Evolutionary conservation across 2,797 vertebrate species (phyloP), one percentile per base, ranked within the genome.

Genomic region (Enteromius mattozi): DNA sequence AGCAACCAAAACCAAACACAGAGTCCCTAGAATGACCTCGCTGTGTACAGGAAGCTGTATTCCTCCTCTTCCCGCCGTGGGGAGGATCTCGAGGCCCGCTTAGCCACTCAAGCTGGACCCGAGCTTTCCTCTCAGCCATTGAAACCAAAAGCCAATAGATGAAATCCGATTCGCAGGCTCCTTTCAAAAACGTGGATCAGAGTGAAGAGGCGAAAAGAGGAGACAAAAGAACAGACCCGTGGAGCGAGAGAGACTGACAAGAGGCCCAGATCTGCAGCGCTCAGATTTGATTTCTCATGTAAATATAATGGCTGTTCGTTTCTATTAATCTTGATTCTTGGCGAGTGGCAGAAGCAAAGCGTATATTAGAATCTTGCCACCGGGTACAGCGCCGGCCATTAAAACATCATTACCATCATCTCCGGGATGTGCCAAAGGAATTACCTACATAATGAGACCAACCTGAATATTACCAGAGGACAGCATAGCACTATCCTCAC

Each of bases 361-460:
- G 13, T 87, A 91, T 91, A 92, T 95, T 92, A 92, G 91, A 92
- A 93, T 95, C 89, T 94, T 91, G 92, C 94, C 93, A 92, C 92
- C 90, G 94, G 95, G 93, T 92, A 93, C 92, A 90, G 90, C 91
- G 87, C 84, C 90, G 91, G 92, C 93, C 93, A 95, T 95, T 95
- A 95, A 95, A 94, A 92, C 88, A 93, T 94, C 94, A 94, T 95
- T 95, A 95, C 91, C 92, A 93, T 94, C 92, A 92, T 88, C 91
- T 90, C 92, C 91, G 89, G 90, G 90, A 93, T 93, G 92, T 92
- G 91, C 91, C 68, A 47, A 91, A 94, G 92, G 93, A 95, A 95
- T 94, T 94, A 94, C 93, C 92, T 90, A 87, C 78, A 88, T 94
- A 95, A 95, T 94, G 93, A 95, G 92, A 94, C 92, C 91, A 92